Evolutionary conservation across 1,140 invertebrate genomes (phyloP), one percentile per base, ranked within the genome.

Genomic region (Caenorhabditis inopinata): DNA sequence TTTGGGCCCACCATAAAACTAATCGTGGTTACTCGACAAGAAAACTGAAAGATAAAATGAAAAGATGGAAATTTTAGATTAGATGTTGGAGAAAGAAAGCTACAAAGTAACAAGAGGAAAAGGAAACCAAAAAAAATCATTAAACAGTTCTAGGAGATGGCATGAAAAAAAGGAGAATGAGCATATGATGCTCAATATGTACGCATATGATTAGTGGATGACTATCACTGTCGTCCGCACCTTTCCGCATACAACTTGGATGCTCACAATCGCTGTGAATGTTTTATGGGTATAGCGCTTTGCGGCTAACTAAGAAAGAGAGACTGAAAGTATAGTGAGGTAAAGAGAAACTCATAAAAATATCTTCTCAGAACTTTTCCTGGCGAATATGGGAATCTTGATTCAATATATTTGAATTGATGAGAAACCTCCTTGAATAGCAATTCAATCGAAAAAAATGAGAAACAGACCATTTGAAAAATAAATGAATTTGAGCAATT

Each of bases 181-280:
- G 58, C 58, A 38, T 68, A 5, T 68, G 9, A 16, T 58, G 51
- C 2, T 32, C 58, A 68, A 68, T 68, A 68, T 68, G 58, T 68
- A 16, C 58, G 58, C 32, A 21, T 68, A 68, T 68, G 58, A 68
- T 68, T 68, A 68, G 32, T 21, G 58, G 32, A 68, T 68, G 58
- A 68, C 58, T 68, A 68, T 68, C 58, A 68, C 32, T 68, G n/a
- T 68, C n/a, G 16, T 68, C 58, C 58, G 32, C 58, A 68, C 58
- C 58, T 68, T 68, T 68, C n/a, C 58, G 58, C 58, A 68, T 68
- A 68, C 58, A 68, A 23, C 18, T 25, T 25, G 53, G 27, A 16
- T 29, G 53, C 27, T 58, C 53, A 32, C 38, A 14, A 7, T 32
- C 25, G 4, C 32, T 18, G 2, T 3, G 58, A 38, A 58, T 32